Base-by-base conservation (phyloP, 2,797 vertebrate species). In the Trachops cirrhosus region DNA sequence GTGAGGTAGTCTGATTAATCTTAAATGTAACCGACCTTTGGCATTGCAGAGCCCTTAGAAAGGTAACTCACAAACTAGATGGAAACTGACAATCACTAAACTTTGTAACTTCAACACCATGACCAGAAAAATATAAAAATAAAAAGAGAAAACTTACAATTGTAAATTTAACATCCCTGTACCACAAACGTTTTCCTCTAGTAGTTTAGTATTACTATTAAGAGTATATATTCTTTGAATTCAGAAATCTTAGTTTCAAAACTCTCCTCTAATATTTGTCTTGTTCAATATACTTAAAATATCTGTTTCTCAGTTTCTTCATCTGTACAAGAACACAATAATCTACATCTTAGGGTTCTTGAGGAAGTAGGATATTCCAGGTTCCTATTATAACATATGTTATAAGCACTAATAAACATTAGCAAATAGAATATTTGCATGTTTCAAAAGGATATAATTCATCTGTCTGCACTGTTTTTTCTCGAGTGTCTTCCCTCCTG, bases 1-100 rank as follows among this genome's bases (percentile, higher is more conserved):
- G 19, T 10, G 37, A 71, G 62, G 6, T 46, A 29, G 22, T 88
- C 44, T 80, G 50, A 86, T 74, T 44, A 59, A 46, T 89, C 90
- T 94, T 50, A 91, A 97, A 89, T 91, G 19, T 44, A 97, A 85
- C 50, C 29, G 39, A 64, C n/a, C 16, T 62, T 92, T 88, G 26
- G 73, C 32, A 89, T 84, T 89, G 32, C 46, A 37, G 19, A 59
- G 54, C 34, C 22, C n/a, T 24, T 26, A 44, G 46, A n/a, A 22
- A 48, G 24, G 52, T 68, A 94, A 92, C 5, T 5, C 3, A 67
- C 57, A 32, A 68, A 78, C 79, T 57, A 64, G 12, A 50, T 29
- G 52, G 46, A 44, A 93, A 86, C 22, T 19, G 50, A 22, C 10
- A 44, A 37, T 86, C 14, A 57, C 48, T 77, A 59, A 71, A 59